Evolutionary conservation across 2,888 invertebrate species (phyloP), one percentile per base, ranked within the genome.

Genomic region (Meganola albula): DNA sequence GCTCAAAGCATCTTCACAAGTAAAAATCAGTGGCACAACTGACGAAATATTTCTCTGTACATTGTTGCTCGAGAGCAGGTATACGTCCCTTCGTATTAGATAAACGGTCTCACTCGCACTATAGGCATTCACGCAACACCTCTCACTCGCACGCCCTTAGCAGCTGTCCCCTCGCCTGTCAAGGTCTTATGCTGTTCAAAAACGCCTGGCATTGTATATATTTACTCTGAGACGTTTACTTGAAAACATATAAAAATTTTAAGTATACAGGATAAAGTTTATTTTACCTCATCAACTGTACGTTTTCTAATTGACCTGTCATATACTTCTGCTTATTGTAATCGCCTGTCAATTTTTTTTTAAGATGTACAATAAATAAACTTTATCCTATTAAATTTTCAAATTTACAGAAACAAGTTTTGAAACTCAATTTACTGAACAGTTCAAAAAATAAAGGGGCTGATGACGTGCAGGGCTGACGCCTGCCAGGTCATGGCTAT

Each of bases 401-500:
- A 27, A 27, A 10, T 9, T 27, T 18, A 27, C 18, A 27, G 20
- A 9, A 27, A 27, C 16, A 27, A n/a, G 18, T 5, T 27, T 27
- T 27, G 2, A 18, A 5, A 10, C 5, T 18, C 10, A 18, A 27
- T 18, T 27, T 20, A 27, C 10, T 18, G 16, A 12, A 27, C 27
- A 16, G 5, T 27, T 18, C 8, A 4, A 27, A 27, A 10, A 27
- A 27, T 27, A 27, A 18, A 27, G 10, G 27, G 18, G 20, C 27
- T 27, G 27, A 27, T 27, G 27, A 27, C 5, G 18, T 27, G 27
- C 27, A 20, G 18, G 27, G 27, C 27, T 27, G 27, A 27, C 3
- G 27, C 13, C 33, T 22, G 14, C 22, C 31, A 31, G 25, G 31
- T 25, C 31, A 31, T 31, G 31, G 25, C 20, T 31, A 31, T 31